phyloP scores from a whole-genome alignment of 1,140 invertebrate genomes.

The Babylonia areolata region DNA sequence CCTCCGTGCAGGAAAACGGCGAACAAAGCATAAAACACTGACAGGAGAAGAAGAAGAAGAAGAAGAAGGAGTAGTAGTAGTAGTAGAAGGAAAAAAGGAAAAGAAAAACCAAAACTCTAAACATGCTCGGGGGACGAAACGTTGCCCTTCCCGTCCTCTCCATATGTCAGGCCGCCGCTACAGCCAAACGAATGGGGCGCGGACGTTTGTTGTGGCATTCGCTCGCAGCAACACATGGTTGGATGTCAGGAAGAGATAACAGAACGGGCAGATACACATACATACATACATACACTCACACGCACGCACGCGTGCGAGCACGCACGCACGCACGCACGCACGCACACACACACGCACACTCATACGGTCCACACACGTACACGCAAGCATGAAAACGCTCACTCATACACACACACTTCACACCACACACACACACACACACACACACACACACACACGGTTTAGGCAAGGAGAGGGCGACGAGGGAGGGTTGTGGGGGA shows the following conservation, averaged over 20 bases:
- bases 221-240: conserved; percentile 1
- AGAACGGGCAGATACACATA: neutral
- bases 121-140: too few species aligned
- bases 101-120: conserved; percentile 25
- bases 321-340: neutral
- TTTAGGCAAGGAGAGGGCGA: neutral
- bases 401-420: too few species aligned
- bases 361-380: neutral
- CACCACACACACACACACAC: too few species aligned
- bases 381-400: too few species aligned
- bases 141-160: neutral
- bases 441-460: neutral
- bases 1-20: neutral
- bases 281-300: too few species aligned
- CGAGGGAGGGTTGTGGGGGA: too few species aligned
- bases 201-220: conserved; percentile 19
- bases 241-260: neutral
- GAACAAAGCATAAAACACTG: conserved; percentile 23
- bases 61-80: too few species aligned
- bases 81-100: too few species aligned
- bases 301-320: too few species aligned
- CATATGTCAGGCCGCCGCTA: conserved; percentile 12
- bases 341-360: neutral
- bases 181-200: neutral
- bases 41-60: too few species aligned